A percentile compares a stretch with the other conserved stretches of the same genome.
These are phyloP conservation scores for Polyodon spathula DNA, from an alignment of 2,113 vertebrate species.

Conservation along the genomic window DNA sequence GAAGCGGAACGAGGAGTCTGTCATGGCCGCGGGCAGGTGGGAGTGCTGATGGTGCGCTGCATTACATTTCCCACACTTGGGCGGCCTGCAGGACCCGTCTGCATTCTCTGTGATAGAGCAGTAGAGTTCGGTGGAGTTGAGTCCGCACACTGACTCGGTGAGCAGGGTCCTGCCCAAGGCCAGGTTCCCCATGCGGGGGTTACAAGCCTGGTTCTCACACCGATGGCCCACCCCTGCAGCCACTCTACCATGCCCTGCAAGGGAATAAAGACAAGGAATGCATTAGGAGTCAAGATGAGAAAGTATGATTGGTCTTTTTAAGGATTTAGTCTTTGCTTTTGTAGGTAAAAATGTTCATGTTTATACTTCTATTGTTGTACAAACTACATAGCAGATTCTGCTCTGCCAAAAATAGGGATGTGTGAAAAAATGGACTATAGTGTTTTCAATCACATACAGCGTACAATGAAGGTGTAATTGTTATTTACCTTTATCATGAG, in stretches of 20 bases:
- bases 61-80: slow-evolving; percentile 68
- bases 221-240: slow-evolving; percentile 46
- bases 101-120: slow-evolving; percentile 58
- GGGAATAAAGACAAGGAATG: slow-evolving; percentile 18
- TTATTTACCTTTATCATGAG: no score
- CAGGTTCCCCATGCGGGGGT: slow-evolving; percentile 89
- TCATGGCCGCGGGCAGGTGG: slow-evolving; percentile 78
- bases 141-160: slow-evolving; percentile 75
- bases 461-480: no score
- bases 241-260: slow-evolving; percentile 41
- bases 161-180: slow-evolving; percentile 69
- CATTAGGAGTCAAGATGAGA: background rate
- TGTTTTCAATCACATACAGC: no score
- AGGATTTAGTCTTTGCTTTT: no score
- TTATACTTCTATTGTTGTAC: no score
- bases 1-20: slow-evolving; percentile 83
- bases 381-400: no score
- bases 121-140: slow-evolving; percentile 60
- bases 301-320: background rate
- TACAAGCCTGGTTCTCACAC: slow-evolving; percentile 80
- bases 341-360: no score
- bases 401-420: background rate
- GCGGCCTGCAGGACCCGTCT: slow-evolving; percentile 49
- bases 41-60: slow-evolving; percentile 53
- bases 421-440: background rate